Base-by-base conservation (phyloP, 1,140 invertebrate species). In the Trichomalopsis sarcophagae region DNA sequence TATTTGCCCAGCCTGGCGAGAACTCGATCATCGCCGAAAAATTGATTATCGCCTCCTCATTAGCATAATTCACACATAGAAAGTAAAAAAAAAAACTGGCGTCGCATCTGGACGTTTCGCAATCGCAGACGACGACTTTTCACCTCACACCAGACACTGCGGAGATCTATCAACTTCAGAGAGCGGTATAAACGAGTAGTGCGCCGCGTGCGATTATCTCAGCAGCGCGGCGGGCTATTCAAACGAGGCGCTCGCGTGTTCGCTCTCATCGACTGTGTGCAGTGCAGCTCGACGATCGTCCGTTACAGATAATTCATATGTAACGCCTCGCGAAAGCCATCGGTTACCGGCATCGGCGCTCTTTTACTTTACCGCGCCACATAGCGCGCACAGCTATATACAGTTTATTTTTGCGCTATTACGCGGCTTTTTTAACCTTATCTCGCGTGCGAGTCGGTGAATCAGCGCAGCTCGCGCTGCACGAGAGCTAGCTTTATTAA, bases 211-310 rank as follows among this genome's bases (percentile, higher is more conserved):
- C 14, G 76, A 79, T 78, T 73, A 79, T 79, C 76, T 79, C 55
- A 17, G 10, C 4, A 13, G 36, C 36, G 13, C 13, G 73, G 13
- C 13, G 73, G 62, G 23, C 27, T 17, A 80, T 84, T 84, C 44
- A 69, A 85, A 81, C 71, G 84, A 76, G 68, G 40, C n/a, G 21
- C 77, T 84, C 77, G 83, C 83, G 77, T 80, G 77, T 17, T 69
- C 17, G 13, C 33, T 79, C 74, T 80, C 47, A 21, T 74, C 71
- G 62, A 27, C 14, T 21, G n/a, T 1, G 2, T 2, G 10, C 11
- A 74, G 30, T 7, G 36, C n/a, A 81, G 27, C 50, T 23, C 62
- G 21, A 75, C 50, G 81, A 82, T 74, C 30, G 44, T 55, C 71
- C 23, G 10, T 27, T 27, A 1, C 27, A 23, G 55, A 82, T 82